Evolutionary conservation across 2,113 vertebrate genomes (phyloP), one percentile per base, ranked within the genome.

Genomic region (Tympanuchus pallidicinctus): DNA sequence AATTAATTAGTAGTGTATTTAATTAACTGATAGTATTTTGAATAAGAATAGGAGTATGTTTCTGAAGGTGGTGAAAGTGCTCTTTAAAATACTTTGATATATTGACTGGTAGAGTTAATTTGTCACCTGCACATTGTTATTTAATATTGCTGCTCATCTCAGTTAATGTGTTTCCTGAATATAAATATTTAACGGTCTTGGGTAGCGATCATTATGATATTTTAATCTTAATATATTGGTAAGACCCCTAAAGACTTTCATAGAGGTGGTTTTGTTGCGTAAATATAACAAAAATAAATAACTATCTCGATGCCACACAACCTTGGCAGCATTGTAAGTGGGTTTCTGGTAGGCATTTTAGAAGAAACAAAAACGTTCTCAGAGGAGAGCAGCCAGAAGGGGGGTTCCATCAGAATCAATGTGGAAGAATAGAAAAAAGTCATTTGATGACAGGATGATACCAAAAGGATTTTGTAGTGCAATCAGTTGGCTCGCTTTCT

Each of bases 31-130:
- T 91, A 86, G 72, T 78, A 81, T 81, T 78, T 94, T 91, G 87
- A 64, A 40, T 65, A 65, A 77, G 60, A 92, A 42, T 85, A 82
- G 66, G 66, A 74, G 19, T 32, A 16, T 83, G 42, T 81, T 97
- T 72, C 83, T 88, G 36, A 88, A 92, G 57, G 52, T 92, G 40
- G 52, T 90, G 40, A 93, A 94, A 95, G 47, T 91, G 81, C 70
- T 95, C 15, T 95, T 94, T 87, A 86, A 93, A 94, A 86, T 83
- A 66, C 91, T 92, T 84, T 95, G 93, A 95, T 96, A 66, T 92
- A 95, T 93, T 94, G 92, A 88, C 92, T 95, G 61, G 50, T 93
- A 80, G 52, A 94, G 57, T 87, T 91, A 88, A 93, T 96, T 95
- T 95, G 65, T 95, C 93, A 95, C 84, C 70, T 86, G 47, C 59